phyloP scores from a whole-genome alignment of 2,888 invertebrate species.

The Hydrotaea cyrtoneurina region DNA sequence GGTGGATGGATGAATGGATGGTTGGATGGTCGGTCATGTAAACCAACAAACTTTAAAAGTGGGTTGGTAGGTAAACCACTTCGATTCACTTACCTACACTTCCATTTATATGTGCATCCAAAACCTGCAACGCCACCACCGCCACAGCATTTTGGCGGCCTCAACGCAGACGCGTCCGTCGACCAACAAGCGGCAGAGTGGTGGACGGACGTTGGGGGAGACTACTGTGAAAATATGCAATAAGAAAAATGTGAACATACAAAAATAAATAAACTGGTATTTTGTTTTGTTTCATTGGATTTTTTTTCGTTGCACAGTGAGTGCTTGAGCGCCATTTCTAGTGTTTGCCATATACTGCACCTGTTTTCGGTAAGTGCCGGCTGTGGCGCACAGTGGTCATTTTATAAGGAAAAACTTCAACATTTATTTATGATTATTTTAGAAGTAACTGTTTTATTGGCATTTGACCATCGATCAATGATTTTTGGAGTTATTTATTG shows the following conservation, averaged over 20 bases:
- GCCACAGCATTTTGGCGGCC: background rate
- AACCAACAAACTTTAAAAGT: conserved; percentile 66
- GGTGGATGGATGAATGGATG: background rate
- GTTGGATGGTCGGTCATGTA: conserved; percentile 48
- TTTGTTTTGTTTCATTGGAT: conserved; percentile 44
- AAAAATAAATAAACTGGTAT: conserved; percentile 58
- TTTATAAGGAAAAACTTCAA: no score
- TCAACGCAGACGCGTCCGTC: no score
- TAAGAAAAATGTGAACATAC: conserved; percentile 11
- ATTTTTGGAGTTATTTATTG: no score
- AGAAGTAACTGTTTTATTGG: no score
- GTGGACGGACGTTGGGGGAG: background rate
- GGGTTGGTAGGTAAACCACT: conserved; percentile 72
- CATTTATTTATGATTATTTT: no score
- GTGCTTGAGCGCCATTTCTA: conserved; percentile 44
- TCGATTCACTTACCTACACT: conserved; percentile 49
- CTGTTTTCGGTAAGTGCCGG: conserved; percentile 61
- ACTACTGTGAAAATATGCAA: conserved; percentile 42
- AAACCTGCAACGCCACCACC: background rate
- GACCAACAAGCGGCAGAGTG: conserved; percentile 31
- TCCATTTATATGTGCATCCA: background rate
- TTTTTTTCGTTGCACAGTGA: conserved; percentile 27
- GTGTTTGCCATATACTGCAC: conserved; percentile 63
- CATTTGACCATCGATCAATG: no score
- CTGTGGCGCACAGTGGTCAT: background rate